Evolutionary conservation across 23 tunicate species (phyloP).

Genomic region (Styela plicata): DNA sequence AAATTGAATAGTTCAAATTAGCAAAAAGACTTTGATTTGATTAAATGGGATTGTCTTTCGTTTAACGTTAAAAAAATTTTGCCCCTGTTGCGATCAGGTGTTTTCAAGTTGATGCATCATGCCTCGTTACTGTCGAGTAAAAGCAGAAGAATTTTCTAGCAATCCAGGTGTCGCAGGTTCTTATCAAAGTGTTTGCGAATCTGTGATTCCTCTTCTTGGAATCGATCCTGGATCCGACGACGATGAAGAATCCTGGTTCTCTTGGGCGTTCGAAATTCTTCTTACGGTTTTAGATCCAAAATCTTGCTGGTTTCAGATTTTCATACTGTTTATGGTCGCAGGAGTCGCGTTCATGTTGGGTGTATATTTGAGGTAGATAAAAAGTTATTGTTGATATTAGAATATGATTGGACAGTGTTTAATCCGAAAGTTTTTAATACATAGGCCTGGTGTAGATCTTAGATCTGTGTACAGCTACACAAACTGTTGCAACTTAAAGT

Average conservation of each 20-base stretch:
- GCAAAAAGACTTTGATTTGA: too few species aligned
- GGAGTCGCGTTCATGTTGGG: constrained; percentile 69
- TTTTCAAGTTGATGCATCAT: constrained; percentile 11
- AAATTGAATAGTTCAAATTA: too few species aligned
- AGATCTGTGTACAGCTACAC: too few species aligned
- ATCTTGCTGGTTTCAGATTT: constrained; percentile 79
- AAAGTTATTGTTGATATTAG: too few species aligned
- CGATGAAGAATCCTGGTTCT: constrained; percentile 34
- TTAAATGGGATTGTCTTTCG: too few species aligned
- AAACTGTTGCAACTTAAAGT: too few species aligned
- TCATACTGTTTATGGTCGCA: constrained; percentile 40
- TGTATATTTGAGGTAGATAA: constrained; percentile 70
- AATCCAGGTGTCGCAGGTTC: constrained; percentile 32
- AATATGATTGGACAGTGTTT: too few species aligned
- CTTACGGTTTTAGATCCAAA: constrained; percentile 39
- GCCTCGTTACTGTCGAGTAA: constrained; percentile 83
- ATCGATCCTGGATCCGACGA: constrained; percentile 79
- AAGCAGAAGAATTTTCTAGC: constrained; percentile 60
- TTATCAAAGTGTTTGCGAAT: constrained; percentile 66
- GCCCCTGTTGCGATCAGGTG: neutral
- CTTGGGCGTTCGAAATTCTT: constrained; percentile 6
- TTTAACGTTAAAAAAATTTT: too few species aligned
- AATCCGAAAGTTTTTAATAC: too few species aligned
- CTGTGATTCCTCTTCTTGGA: constrained; percentile 71
- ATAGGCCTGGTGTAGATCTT: too few species aligned